A percentile compares a stretch with the other conserved stretches of the same genome.
These are phyloP conservation scores for Dendroctonus valens DNA, from an alignment of 1,140 invertebrate genomes.

Conservation along the genomic window DNA sequence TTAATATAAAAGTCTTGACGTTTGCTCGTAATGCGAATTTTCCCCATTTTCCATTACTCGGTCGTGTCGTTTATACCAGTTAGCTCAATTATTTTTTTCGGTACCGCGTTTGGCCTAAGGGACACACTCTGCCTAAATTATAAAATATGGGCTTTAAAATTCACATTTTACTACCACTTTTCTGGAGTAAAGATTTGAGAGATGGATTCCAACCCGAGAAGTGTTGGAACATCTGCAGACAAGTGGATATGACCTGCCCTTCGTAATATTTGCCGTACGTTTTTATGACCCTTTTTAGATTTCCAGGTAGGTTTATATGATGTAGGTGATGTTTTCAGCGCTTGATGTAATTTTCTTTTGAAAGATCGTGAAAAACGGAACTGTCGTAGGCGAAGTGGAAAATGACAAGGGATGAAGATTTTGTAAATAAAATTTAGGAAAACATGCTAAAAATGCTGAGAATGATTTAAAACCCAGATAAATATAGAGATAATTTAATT, in stretches of 20 bases:
- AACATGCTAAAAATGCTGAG: no score
- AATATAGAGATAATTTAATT: no score
- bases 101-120: neutral
- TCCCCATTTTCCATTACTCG: neutral
- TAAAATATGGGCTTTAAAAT: constrained; percentile 23
- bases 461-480: no score
- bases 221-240: constrained; percentile 15
- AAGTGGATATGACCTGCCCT: constrained; percentile 15
- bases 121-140: constrained; percentile 20
- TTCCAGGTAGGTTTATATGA: no score
- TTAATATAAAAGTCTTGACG: no score
- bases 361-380: no score
- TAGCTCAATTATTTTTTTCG: constrained; percentile 22
- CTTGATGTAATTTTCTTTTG: no score
- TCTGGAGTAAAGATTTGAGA: constrained; percentile 10
- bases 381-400: no score
- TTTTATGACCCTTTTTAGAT: neutral
- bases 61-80: constrained; percentile 16
- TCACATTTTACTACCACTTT: constrained; percentile 18
- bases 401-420: no score
- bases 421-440: no score
- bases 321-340: no score
- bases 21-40: no score
- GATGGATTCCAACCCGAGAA: constrained; percentile 13
- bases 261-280: neutral